Evolutionary conservation across 2,113 vertebrate species (phyloP), one percentile per base, ranked within the genome.

Genomic region (Clarias gariepinus): DNA sequence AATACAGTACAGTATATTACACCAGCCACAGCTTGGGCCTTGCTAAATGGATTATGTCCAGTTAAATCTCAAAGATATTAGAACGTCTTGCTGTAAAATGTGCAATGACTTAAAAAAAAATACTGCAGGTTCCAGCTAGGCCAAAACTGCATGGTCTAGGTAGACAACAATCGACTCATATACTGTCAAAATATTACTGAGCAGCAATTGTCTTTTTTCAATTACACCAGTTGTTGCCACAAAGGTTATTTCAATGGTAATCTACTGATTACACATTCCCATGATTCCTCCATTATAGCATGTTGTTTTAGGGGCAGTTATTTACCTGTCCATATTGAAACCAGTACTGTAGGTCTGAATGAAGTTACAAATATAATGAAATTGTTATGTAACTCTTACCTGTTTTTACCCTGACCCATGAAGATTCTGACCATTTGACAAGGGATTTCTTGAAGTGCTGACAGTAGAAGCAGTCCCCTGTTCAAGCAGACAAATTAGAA

Each of bases 311-410:
- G 61, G 57, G 78, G 36, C 78, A 81, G 57, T 11, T 81, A 81
- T 81, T 81, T 58, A 12, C 58, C 58, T 61, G 55, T 80, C 57
- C 28, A 58, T 33, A 12, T 36, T 80, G 55, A 28, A 60, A 33
- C 25, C 78, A 81, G 19, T n/a, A n/a, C n/a, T n/a, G n/a, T 15
- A 61, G 30, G 30, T 61, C 41, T 81, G 21, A 33, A 81, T 61
- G 30, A 11, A 81, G 57, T 81, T 81, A 57, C 36, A 61, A 41
- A 61, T 30, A 33, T 81, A 81, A 81, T 81, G 61, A 81, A 41
- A 30, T 33, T 78, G 52, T 78, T 52, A 55, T 57, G 52, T 78
- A 52, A 41, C 55, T 81, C 78, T 41, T 81, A 61, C 57, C 23
- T 41, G 61, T 61, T 81, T 61, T 81, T 30, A 80, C 78, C 57